Evolutionary conservation across 2,888 invertebrate genomes (phyloP), one percentile per base, ranked within the genome.

Genomic region (Erebia aethiops): DNA sequence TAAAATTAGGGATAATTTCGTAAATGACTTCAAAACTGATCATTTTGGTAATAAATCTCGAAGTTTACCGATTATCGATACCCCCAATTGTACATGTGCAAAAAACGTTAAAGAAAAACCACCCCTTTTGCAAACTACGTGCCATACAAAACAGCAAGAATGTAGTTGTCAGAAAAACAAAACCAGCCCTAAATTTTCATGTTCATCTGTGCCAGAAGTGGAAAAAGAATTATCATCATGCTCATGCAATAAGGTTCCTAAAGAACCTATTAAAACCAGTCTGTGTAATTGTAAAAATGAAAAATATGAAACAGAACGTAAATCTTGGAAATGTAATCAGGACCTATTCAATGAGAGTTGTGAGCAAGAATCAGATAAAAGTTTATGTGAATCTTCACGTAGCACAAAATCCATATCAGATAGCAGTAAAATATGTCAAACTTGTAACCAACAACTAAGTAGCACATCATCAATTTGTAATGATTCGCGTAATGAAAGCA

Each of bases 21-120:
- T 7, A 54, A 41, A 16, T 52, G 16, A 61, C 7, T 60, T 60
- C n/a, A 7, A 60, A 41, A 9, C 41, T 1, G 16, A 66, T 43
- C 46, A 52, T 62, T 35, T 9, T 43, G 71, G 69, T 58, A 35
- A 43, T 41, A 70, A 65, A 52, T 14, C n/a, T 1, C 49, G 16
- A 65, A 60, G 65, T 51, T 51, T 26, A 21, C 21, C 49, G 21
- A 51, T 26, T 51, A 51, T 51, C n/a, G 4, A 51, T 4, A 14
- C 14, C 8, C 14, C 9, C n/a, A 63, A 51, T 9, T 63, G 63
- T 51, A 21, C 14, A 8, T 63, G 63, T 51, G 14, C 21, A 26
- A 63, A 26, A 21, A 49, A 26, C 10, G n/a, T 63, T 8, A 51
- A 8, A 49, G 62, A 62, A 46, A 21, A 63, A 16, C 49, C 49